Evolutionary conservation across 2,113 vertebrate genomes (phyloP).

Genomic region (Trogon melanurus): DNA sequence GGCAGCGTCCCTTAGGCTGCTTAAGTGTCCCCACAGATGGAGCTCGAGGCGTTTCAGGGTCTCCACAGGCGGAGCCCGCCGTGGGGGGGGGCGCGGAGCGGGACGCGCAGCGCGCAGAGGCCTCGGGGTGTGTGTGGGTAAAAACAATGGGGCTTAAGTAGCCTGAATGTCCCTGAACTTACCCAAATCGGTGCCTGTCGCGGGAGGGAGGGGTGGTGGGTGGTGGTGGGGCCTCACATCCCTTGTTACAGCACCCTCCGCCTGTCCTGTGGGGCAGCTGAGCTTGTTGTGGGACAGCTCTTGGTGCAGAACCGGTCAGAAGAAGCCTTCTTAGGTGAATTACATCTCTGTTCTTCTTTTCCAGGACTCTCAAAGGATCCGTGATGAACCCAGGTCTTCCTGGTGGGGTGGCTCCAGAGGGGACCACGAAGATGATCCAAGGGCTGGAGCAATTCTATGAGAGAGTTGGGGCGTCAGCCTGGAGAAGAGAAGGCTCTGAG

Average conservation of each 20-base stretch:
- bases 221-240: fast-evolving
- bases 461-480: no score
- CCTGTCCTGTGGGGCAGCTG: neutral
- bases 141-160: fast-evolving
- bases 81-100: no score
- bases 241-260: no score
- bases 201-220: neutral
- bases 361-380: neutral
- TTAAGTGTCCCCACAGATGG: fast-evolving
- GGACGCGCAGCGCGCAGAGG: no score
- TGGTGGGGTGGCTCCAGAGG: neutral
- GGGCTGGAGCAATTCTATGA: no score
- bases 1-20: fast-evolving
- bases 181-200: fast-evolving
- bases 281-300: fast-evolving
- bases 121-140: no score
- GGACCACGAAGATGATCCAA: no score
- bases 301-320: fast-evolving
- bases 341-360: neutral
- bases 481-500: no score
- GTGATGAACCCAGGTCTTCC: neutral
- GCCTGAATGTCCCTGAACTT: no score
- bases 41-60: fast-evolving
- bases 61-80: no score
- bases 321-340: neutral